phyloP scores from a whole-genome alignment of 2,888 invertebrate genomes.

The Rotaria magnacalcarata region DNA sequence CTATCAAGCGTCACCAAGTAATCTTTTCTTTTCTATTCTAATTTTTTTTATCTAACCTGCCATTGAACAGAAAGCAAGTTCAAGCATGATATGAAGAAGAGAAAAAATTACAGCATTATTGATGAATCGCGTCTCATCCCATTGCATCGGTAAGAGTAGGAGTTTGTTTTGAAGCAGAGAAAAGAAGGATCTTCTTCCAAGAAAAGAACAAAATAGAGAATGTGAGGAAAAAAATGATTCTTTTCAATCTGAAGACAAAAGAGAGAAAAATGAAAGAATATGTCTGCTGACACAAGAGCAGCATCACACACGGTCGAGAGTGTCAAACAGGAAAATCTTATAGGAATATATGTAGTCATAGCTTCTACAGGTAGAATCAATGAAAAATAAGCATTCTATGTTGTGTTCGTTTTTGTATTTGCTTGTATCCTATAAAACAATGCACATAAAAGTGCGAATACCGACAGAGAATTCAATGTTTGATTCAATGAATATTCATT shows the following conservation, averaged over 20 bases:
- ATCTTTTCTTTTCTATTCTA: neutral
- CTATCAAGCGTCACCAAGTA: neutral
- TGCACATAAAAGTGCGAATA: neutral
- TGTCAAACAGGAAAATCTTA: slow-evolving; percentile 8
- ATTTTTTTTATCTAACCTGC: too few relatives aligned
- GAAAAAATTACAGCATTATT: neutral
- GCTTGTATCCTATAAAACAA: neutral
- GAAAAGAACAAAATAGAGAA: neutral
- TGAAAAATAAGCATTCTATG: neutral
- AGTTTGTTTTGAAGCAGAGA: neutral
- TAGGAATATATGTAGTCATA: neutral
- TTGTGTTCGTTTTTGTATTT: neutral
- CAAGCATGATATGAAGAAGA: neutral
- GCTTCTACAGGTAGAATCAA: neutral
- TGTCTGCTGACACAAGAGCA: neutral
- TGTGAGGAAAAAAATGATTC: neutral
- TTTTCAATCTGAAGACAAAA: neutral
- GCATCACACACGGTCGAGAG: neutral
- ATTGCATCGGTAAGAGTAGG: neutral
- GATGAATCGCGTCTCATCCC: neutral
- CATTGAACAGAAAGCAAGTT: too few relatives aligned
- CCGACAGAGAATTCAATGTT: neutral
- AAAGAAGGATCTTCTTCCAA: neutral
- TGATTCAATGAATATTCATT: neutral
- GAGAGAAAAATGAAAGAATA: neutral